Evolutionary conservation across 2,888 invertebrate genomes (phyloP).

Genomic region (Lumbricus terrestris): DNA sequence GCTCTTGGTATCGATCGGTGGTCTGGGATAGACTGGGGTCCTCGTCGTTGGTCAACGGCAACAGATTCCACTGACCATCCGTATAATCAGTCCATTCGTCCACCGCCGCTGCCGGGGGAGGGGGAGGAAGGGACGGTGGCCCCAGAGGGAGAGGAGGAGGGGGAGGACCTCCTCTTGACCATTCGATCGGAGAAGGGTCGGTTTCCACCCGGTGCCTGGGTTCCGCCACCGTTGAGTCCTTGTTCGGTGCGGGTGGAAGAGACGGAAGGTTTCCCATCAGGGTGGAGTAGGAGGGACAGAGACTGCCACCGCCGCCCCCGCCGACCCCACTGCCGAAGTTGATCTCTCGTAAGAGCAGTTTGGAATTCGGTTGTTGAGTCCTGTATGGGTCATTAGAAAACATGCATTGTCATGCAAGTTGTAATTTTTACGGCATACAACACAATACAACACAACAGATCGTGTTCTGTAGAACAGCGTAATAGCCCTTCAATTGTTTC

Average conservation of each 20-base stretch:
- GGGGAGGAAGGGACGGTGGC: too few relatives aligned
- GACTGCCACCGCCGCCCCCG: too few relatives aligned
- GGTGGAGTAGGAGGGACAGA: background rate
- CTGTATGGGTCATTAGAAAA: background rate
- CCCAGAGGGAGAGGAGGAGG: too few relatives aligned
- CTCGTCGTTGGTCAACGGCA: background rate
- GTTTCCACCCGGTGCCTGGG: background rate
- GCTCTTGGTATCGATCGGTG: background rate
- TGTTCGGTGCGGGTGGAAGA: background rate
- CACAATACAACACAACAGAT: too few relatives aligned
- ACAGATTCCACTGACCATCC: background rate
- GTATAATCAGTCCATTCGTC: slow-evolving; percentile 3
- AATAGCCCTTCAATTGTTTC: too few relatives aligned
- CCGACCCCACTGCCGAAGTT: background rate
- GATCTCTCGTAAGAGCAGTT: background rate
- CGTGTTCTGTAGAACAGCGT: too few relatives aligned
- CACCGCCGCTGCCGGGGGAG: background rate
- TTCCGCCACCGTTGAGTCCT: background rate
- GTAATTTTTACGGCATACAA: too few relatives aligned
- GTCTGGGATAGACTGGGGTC: background rate
- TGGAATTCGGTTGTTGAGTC: background rate
- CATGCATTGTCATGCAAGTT: too few relatives aligned
- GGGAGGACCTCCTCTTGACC: background rate
- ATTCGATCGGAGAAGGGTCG: background rate
- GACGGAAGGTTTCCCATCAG: background rate